These are phyloP conservation scores for Felis chaus DNA, from an alignment of 2,113 vertebrate genomes.

Conservation along the genomic window DNA sequence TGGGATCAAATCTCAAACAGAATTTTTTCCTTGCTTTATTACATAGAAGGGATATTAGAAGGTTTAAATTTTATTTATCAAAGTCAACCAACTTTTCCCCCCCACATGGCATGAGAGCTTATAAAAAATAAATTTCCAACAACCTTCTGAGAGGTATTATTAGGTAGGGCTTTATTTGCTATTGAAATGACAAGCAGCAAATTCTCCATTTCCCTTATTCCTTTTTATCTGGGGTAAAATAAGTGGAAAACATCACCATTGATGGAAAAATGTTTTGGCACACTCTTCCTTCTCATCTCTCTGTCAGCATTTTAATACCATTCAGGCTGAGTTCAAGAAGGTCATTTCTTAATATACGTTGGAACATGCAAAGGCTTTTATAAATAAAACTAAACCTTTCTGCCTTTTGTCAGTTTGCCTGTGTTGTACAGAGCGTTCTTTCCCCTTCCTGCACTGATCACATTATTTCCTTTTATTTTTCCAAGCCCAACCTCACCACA, in stretches of 20 bases:
- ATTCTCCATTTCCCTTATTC: constrained; percentile 23
- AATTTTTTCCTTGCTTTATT: not conserved
- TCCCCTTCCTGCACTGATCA: constrained; percentile 33
- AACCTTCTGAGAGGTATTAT: constrained; percentile 26
- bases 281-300: constrained; percentile 37
- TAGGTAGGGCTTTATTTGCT: constrained; percentile 54
- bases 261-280: constrained; percentile 45
- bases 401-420: constrained; percentile 48
- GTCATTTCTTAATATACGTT: constrained; percentile 68
- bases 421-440: not conserved
- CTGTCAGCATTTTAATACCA: constrained; percentile 63
- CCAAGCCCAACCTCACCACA: constrained; percentile 33
- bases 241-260: constrained; percentile 27
- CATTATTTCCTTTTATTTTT: constrained; percentile 57
- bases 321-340: constrained; percentile 70
- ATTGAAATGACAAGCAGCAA: constrained; percentile 50
- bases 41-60: not conserved
- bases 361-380: constrained; percentile 66
- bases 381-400: constrained; percentile 64
- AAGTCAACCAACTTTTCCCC: not conserved
- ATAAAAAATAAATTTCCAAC: constrained; percentile 40
- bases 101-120: not conserved
- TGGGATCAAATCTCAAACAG: not conserved
- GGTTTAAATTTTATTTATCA: not conserved
- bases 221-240: constrained; percentile 59